Evolutionary conservation across 2,797 vertebrate species (phyloP).

Genomic region (Siniperca obscura): DNA sequence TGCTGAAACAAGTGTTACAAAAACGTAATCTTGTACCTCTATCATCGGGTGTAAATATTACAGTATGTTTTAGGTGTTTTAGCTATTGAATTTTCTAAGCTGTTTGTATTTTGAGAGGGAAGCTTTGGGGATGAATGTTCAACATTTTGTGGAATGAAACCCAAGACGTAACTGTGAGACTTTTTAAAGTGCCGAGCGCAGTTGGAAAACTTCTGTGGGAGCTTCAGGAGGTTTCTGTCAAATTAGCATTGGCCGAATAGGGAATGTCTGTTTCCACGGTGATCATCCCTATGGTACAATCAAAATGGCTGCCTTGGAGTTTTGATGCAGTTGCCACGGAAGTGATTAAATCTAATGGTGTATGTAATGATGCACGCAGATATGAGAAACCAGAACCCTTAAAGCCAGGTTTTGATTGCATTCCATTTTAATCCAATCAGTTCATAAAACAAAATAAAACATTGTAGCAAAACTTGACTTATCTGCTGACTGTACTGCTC

Average conservation of each 20-base stretch:
- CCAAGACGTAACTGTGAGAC: conserved; percentile 16
- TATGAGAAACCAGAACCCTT: background rate
- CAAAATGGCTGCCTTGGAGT: conserved; percentile 33
- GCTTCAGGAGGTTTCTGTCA: background rate
- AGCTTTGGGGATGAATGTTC: conserved; percentile 55
- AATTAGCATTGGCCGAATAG: background rate
- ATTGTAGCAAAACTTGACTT: background rate
- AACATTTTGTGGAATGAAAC: conserved; percentile 31
- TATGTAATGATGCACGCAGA: conserved; percentile 10
- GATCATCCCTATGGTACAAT: conserved; percentile 27
- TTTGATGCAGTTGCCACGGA: conserved; percentile 8
- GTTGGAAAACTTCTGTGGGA: background rate
- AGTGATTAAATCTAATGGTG: background rate
- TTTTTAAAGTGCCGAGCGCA: conserved; percentile 24
- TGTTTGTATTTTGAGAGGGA: conserved; percentile 58
- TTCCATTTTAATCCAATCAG: conserved; percentile 25
- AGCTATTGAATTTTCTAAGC: conserved; percentile 58
- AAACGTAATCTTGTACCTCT: background rate
- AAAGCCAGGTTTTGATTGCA: conserved; percentile 10
- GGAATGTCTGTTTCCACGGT: conserved; percentile 4
- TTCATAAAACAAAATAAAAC: background rate
- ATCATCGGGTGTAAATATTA: conserved; percentile 49
- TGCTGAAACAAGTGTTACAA: background rate
- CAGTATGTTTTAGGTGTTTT: conserved; percentile 49
- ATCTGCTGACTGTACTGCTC: background rate